phyloP scores from a whole-genome alignment of 2,113 vertebrate genomes.

The Sapajus apella region DNA sequence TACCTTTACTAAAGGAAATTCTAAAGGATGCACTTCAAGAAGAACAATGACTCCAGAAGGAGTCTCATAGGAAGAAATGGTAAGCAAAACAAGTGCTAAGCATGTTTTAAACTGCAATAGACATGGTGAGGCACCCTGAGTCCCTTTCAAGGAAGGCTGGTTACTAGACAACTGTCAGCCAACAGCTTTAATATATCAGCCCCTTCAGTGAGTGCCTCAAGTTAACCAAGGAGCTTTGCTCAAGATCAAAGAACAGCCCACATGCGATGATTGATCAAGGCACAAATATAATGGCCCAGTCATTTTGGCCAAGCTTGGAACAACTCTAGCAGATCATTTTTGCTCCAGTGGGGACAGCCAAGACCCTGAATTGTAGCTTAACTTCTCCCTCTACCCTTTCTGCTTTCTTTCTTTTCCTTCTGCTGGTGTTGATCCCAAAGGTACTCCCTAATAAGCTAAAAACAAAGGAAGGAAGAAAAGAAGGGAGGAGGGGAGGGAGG shows the following conservation, averaged over 20 bases:
- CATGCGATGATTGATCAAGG: not conserved
- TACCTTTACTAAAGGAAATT: not conserved
- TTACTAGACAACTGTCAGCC: not conserved
- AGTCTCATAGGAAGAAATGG: not conserved
- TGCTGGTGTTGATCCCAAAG: not conserved
- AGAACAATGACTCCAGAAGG: not conserved
- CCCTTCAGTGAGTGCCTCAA: not conserved
- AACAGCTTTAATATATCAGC: not conserved
- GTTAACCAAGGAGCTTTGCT: not conserved
- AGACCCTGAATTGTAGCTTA: not conserved
- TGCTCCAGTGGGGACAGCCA: not conserved
- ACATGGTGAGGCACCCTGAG: not conserved
- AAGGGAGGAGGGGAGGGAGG: not conserved
- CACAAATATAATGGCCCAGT: not conserved
- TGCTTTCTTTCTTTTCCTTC: not conserved
- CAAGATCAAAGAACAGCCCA: not conserved
- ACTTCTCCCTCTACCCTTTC: not conserved
- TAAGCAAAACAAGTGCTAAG: not conserved
- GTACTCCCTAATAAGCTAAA: not conserved
- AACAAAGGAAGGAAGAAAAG: too few species aligned
- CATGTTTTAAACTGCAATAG: not conserved
- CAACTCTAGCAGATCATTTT: not conserved
- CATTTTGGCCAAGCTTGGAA: not conserved
- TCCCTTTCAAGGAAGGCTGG: not conserved
- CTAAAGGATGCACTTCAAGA: not conserved